Base-by-base conservation (phyloP, 2,888 invertebrate species). In the Chrysina gloriosa region DNA sequence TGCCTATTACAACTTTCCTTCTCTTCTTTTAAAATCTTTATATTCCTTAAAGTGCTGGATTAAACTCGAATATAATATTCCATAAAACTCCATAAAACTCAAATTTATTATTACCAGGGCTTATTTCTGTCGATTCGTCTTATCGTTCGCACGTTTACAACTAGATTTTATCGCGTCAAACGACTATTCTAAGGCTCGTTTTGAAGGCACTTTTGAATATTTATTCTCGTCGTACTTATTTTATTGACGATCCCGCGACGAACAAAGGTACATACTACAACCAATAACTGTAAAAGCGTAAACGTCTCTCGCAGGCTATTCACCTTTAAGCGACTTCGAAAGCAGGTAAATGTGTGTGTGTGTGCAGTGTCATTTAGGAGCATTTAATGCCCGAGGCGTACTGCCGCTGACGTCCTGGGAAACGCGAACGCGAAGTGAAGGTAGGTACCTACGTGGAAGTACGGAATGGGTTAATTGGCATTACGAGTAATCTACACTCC, bases 281-380 rank as follows among this genome's bases (percentile, higher is more conserved):
- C 19, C 9, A 16, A 31, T 52, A 52, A 52, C 52, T 52, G 52
- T 52, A 52, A 52, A 52, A 31, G 31, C 14, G 14, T 52, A 52
- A 52, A 31, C 52, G 31, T 31, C 31, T 52, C 16, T 52, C 31
- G 52, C 31, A 52, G 52, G 52, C 31, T 52, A 52, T 52, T 52
- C 29, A 52, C 52, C 52, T 52, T 45, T 45, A 45, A 21, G 45
- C 45, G 21, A 21, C 45, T 19, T 3, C 9, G 21, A 21, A 16
- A n/a, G n/a, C n/a, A n/a, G n/a, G 45, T 19, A 45, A 45, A 45
- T 45, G 19, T 19, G 45, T n/a, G n/a, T n/a, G n/a, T n/a, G n/a
- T n/a, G n/a, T n/a, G 21, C 21, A 21, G 45, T 45, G 45, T 45
- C 45, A 45, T 45, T 45, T 45, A 45, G 21, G 45, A 45, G 21